Base-by-base conservation (phyloP, 2,113 vertebrate species). In the Cichladusa arquata region DNA sequence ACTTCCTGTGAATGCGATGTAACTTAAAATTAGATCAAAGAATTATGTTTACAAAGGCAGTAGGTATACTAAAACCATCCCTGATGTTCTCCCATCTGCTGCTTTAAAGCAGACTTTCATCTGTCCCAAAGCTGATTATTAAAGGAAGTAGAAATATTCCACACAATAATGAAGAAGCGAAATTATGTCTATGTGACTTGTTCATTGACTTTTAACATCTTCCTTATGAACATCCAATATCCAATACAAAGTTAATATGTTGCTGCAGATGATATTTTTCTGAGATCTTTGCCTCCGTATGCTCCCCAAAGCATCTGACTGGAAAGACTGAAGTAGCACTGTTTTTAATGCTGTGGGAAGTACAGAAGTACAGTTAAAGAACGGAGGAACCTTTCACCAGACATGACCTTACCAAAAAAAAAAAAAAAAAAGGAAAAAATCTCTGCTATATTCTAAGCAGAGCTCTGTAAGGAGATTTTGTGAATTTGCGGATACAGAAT, bases 31-130 rank as follows among this genome's bases (percentile, higher is more conserved):
- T 92, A 87, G 58, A 88, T 58, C 48, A 90, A 91, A 73, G 47
- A 88, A 67, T 74, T 69, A 54, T 80, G 31, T 88, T 93, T 94
- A 93, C 62, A 86, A 77, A 83, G 29, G 42, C 71, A 90, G 33
- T 77, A 93, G 45, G 54, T 65, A 65, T 76, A 15, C 53, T 85
- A 69, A 95, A 93, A 33, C 36, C 29, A 79, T 42, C 58, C 66
- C 66, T 91, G 62, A 72, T 85, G 58, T 94, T 73, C 33, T 93
- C 29, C 66, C 74, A 91, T 95, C 74, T 94, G 90, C 61, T 91
- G 19, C 31, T 45, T 72, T 92, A 91, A 79, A 76, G 50, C 20
- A 85, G 29, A 8, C 38, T 95, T 92, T 95, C 45, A 91, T 95
- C 53, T 38, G 79, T 19, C 45, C 26, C 11, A 73, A 85, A 80